Conservation (phyloP, 2,888 invertebrate genomes). For the Drosophila flavopinicola region DNA sequence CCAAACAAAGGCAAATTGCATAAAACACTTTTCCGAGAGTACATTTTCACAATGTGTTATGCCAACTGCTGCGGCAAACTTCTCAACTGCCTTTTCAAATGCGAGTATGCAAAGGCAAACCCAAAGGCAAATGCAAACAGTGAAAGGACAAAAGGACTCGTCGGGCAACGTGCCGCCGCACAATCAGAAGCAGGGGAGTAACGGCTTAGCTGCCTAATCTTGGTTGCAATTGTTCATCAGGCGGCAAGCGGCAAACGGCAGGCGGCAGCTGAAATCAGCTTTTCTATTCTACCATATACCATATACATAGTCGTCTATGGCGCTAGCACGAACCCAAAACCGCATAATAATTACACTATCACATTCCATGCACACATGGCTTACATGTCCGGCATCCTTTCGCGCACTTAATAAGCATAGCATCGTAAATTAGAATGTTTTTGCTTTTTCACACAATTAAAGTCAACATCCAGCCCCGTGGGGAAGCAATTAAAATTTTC, state of each 20-base stretch:
- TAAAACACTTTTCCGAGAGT: constrained; percentile 49
- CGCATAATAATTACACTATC: constrained; percentile 80
- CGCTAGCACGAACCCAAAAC: constrained; percentile 54
- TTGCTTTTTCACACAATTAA: constrained; percentile 80
- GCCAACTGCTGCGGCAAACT: constrained; percentile 39
- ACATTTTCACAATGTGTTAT: constrained; percentile 40
- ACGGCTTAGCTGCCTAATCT: constrained; percentile 72
- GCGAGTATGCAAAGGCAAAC: constrained; percentile 44
- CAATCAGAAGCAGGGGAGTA: constrained; percentile 41
- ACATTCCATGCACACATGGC: constrained; percentile 59
- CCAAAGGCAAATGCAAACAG: constrained; percentile 30
- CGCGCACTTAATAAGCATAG: constrained; percentile 58
- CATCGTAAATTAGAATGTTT: constrained; percentile 79
- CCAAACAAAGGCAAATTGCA: constrained; percentile 76
- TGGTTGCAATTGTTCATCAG: constrained; percentile 64
- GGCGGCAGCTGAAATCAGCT: constrained; percentile 28
- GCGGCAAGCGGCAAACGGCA: constrained; percentile 9
- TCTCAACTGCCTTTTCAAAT: constrained; percentile 36
- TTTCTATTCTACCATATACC: constrained; percentile 8
- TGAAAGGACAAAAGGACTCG: constrained; percentile 59
- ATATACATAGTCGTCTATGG: constrained; percentile 25
- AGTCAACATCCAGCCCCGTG: constrained; percentile 65
- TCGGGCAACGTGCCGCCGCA: constrained; percentile 40
- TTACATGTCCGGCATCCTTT: constrained; percentile 64
- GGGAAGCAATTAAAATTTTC: constrained; percentile 73